Evolutionary conservation across 2,113 vertebrate species (phyloP).

Genomic region (Rhinolophus sinicus): DNA sequence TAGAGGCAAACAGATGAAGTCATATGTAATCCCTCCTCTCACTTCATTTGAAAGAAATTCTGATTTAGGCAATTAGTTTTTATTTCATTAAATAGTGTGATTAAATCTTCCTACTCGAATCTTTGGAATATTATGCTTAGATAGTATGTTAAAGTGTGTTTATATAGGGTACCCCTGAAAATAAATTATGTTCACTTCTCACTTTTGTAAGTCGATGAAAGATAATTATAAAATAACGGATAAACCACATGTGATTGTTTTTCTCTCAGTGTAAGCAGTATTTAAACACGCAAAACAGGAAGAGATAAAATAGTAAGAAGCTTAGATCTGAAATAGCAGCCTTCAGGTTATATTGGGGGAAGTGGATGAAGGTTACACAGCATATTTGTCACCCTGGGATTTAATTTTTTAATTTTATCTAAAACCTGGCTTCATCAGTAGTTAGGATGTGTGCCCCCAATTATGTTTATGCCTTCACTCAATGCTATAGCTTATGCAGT

Average conservation of each 20-base stretch:
- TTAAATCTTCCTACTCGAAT: background rate
- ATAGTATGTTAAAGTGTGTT: constrained; percentile 1
- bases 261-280: background rate
- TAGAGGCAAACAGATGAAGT: background rate
- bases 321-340: background rate
- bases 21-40: background rate
- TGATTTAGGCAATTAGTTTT: constrained; percentile 14
- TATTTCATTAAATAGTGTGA: constrained; percentile 40
- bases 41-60: constrained; percentile 45
- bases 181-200: constrained; percentile 43
- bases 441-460: background rate
- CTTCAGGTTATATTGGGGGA: background rate
- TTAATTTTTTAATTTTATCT: background rate
- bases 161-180: background rate
- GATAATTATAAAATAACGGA: constrained; percentile 27
- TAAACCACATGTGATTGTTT: constrained; percentile 39
- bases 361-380: background rate
- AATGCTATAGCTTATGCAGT: background rate
- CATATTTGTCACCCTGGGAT: background rate
- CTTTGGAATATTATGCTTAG: constrained; percentile 22
- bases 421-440: background rate
- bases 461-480: background rate
- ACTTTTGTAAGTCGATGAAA: constrained; percentile 3
- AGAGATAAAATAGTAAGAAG: background rate
- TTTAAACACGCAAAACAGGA: constrained; percentile 36